These are phyloP conservation scores for Notamacropus eugenii DNA, from an alignment of 2,797 vertebrate genomes.

Conservation along the genomic window DNA sequence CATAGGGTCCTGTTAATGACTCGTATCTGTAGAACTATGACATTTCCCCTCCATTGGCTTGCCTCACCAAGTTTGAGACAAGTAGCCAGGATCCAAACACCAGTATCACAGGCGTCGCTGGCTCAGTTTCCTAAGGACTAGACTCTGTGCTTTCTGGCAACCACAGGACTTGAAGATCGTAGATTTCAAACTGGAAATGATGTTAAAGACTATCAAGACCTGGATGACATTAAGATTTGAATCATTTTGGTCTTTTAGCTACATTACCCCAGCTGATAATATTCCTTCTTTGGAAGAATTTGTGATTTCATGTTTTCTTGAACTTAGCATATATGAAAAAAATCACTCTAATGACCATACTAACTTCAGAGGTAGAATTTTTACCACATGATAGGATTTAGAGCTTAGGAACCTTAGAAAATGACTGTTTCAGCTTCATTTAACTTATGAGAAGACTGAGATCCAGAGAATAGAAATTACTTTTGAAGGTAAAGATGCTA, in stretches of 20 bases:
- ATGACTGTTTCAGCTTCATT: neutral
- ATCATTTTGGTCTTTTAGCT: neutral
- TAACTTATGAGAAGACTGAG: neutral
- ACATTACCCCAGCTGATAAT: neutral
- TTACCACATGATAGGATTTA: neutral
- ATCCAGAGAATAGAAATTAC: neutral
- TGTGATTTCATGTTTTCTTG: neutral
- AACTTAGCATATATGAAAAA: neutral
- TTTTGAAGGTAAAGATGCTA: neutral
- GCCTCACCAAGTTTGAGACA: neutral
- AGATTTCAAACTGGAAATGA: neutral
- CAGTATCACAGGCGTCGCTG: neutral
- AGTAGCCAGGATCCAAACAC: neutral
- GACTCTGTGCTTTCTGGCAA: neutral
- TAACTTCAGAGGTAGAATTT: neutral
- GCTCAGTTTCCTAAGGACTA: neutral
- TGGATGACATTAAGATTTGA: neutral
- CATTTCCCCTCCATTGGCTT: neutral
- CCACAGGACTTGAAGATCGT: neutral
- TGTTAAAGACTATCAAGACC: neutral
- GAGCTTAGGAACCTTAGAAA: neutral
- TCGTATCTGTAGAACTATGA: neutral
- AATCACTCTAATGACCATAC: neutral
- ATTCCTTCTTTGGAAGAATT: neutral
- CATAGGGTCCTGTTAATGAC: neutral